A percentile compares a stretch with the other conserved stretches of the same genome.
These are phyloP conservation scores for Drosophila mercatorum DNA, from an alignment of 2,888 invertebrate species.

Conservation along the genomic window DNA sequence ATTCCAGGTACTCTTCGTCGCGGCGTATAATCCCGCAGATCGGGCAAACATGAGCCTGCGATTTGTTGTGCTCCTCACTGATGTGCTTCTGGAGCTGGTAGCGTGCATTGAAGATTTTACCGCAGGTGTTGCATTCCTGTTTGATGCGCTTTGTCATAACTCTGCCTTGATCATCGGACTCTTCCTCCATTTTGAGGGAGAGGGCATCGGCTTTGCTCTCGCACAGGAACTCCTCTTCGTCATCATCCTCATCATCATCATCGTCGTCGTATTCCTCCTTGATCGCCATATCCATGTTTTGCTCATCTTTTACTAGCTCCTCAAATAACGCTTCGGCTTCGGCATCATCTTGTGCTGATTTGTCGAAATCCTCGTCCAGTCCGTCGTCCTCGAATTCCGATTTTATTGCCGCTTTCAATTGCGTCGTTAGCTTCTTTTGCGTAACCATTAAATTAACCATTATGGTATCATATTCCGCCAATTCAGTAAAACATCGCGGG, in stretches of 20 bases:
- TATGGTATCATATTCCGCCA: slow-evolving; percentile 78
- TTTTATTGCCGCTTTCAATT: slow-evolving; percentile 71
- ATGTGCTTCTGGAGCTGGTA: slow-evolving; percentile 76
- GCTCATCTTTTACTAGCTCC: slow-evolving; percentile 64
- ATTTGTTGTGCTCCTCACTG: slow-evolving; percentile 67
- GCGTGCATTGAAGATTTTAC: slow-evolving; percentile 68
- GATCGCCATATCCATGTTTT: slow-evolving; percentile 49
- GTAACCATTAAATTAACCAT: slow-evolving; percentile 81
- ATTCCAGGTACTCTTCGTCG: slow-evolving; percentile 82
- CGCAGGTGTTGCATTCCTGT: slow-evolving; percentile 66
- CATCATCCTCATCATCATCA: slow-evolving; percentile 23
- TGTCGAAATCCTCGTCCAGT: slow-evolving; percentile 38
- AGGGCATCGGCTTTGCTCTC: slow-evolving; percentile 17
- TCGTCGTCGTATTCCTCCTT: slow-evolving; percentile 54
- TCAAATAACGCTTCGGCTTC: slow-evolving; percentile 68
- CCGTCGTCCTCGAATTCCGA: slow-evolving; percentile 58
- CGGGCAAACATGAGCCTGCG: slow-evolving; percentile 67
- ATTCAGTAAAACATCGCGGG: slow-evolving; percentile 71
- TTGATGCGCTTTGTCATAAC: slow-evolving; percentile 53
- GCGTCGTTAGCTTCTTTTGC: slow-evolving; percentile 75
- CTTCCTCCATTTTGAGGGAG: slow-evolving; percentile 27
- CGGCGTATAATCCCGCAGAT: slow-evolving; percentile 79
- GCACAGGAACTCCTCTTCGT: slow-evolving; percentile 49
- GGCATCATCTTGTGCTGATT: slow-evolving; percentile 51
- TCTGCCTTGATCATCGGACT: slow-evolving; percentile 38